Percentiles rank a stretch among this genome's conserved stretches.
phyloP scores from a whole-genome alignment of 2,888 invertebrate genomes.

The Gymnoscelis rufifasciata region DNA sequence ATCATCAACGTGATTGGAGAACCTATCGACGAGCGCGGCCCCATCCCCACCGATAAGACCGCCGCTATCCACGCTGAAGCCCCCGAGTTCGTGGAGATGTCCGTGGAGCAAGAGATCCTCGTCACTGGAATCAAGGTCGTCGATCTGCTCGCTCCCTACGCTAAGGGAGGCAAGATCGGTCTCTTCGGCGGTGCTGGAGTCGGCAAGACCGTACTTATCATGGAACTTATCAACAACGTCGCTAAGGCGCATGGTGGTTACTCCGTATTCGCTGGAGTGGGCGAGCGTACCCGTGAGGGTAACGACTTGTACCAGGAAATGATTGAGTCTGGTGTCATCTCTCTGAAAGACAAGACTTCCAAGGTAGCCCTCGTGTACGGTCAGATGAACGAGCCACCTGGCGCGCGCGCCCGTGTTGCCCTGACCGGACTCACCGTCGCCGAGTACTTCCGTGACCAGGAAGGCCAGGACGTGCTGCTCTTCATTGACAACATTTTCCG shows the following conservation, averaged over 20 bases:
- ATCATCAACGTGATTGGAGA: conserved; percentile 96
- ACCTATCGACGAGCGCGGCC: conserved; percentile 94
- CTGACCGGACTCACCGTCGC: conserved; percentile 95
- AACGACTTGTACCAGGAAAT: conserved; percentile 98
- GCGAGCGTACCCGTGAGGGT: conserved; percentile 97
- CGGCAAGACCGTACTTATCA: conserved; percentile 97
- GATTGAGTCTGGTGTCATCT: conserved; percentile 96
- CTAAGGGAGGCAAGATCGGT: conserved; percentile 96
- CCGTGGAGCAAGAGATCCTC: conserved; percentile 92
- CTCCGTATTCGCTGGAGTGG: conserved; percentile 97
- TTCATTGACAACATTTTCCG: conserved; percentile 99
- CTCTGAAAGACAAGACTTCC: conserved; percentile 91
- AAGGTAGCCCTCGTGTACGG: conserved; percentile 97
- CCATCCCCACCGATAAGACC: conserved; percentile 86
- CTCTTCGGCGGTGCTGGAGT: conserved; percentile 97
- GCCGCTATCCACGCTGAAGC: conserved; percentile 94
- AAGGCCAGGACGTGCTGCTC: conserved; percentile 96
- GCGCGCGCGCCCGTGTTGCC: conserved; percentile 96
- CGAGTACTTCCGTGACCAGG: conserved; percentile 96
- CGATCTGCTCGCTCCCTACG: conserved; percentile 94
- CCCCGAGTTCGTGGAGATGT: conserved; percentile 94
- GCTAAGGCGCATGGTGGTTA: conserved; percentile 98
- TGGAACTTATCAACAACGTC: conserved; percentile 97
- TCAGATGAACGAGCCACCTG: conserved; percentile 98
- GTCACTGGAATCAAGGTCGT: conserved; percentile 97